Percentiles rank a stretch among this genome's conserved stretches.
Evolutionary conservation across 2,888 invertebrate species (phyloP).

Genomic region (Lasioglossum pauxillum): DNA sequence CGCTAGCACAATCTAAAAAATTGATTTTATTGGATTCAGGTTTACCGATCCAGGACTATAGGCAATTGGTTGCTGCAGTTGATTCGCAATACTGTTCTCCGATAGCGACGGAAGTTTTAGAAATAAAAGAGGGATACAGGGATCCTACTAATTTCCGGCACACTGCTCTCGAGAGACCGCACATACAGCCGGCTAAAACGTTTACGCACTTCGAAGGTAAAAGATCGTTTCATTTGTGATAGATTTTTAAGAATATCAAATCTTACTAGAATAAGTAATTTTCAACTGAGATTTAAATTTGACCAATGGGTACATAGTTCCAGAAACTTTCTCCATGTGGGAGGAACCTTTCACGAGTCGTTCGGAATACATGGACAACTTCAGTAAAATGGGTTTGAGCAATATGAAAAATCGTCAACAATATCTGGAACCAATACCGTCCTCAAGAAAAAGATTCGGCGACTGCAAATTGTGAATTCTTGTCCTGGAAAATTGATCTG

Average conservation of each 20-base stretch:
- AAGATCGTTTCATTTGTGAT: not conserved
- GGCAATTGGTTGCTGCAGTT: constrained; percentile 86
- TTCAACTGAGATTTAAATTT: not conserved
- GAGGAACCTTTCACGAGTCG: constrained; percentile 86
- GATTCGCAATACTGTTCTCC: constrained; percentile 87
- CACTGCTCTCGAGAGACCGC: constrained; percentile 86
- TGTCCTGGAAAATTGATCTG: not conserved
- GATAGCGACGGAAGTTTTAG: constrained; percentile 86
- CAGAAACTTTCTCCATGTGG: constrained; percentile 86
- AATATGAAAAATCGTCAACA: constrained; percentile 88
- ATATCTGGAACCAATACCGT: constrained; percentile 86
- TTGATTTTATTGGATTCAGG: constrained; percentile 79
- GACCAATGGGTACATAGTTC: constrained; percentile 79
- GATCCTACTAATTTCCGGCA: constrained; percentile 88
- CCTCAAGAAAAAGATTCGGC: constrained; percentile 87
- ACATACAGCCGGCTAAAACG: constrained; percentile 85
- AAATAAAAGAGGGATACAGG: constrained; percentile 87
- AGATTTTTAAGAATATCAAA: not conserved
- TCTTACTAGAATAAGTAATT: not conserved
- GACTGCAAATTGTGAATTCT: constrained; percentile 78
- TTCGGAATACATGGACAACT: constrained; percentile 88
- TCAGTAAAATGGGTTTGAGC: constrained; percentile 87
- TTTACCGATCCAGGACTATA: constrained; percentile 86
- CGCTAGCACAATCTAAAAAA: not conserved
- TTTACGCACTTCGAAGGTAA: constrained; percentile 68